Base-by-base conservation (phyloP, 2,113 vertebrate species). In the Callocephalon fimbriatum region DNA sequence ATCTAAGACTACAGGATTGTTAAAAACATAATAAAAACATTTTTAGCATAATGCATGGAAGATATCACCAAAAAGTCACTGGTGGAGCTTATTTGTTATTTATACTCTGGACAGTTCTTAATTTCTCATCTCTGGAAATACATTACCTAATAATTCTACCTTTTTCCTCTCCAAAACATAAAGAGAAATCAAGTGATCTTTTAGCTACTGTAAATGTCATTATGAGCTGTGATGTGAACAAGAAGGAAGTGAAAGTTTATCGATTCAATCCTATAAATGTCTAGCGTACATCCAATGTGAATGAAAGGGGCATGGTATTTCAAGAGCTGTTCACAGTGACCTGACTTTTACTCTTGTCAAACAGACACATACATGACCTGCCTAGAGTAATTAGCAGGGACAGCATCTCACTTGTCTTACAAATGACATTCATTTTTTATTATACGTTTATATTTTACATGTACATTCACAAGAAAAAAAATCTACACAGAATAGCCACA, bases 141-240 rank as follows among this genome's bases (percentile, higher is more conserved):
- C 0, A 1, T 89, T 87, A 15, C 40, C 18, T 68, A 65, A 72
- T 48, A 87, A 87, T 68, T 91, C 44, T 56, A 56, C 29, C 3
- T 72, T 87, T 89, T 87, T 68, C 29, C 21, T 75, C 31, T 79
- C 13, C 17, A 38, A 94, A 95, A 75, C 17, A 37, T 65, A n/a
- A 88, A 62, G 10, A 65, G 47, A 81, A 94, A 91, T 91, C 44
- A 91, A 87, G 44, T 96, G 76, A 96, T 77, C 61, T 96, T 96
- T 95, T 40, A 92, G 47, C 38, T 86, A 74, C 35, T 80, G 85
- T 63, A 97, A 96, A 96, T 95, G 74, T 76, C 90, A 96, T 94
- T 96, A 92, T 77, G 59, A 93, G 67, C 58, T 66, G 50, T 80
- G 58, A 85, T 76, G 48, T 76, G 92, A 94, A 80, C n/a, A 92